Conservation (phyloP, 2,797 vertebrate genomes). For the Alca torda region DNA sequence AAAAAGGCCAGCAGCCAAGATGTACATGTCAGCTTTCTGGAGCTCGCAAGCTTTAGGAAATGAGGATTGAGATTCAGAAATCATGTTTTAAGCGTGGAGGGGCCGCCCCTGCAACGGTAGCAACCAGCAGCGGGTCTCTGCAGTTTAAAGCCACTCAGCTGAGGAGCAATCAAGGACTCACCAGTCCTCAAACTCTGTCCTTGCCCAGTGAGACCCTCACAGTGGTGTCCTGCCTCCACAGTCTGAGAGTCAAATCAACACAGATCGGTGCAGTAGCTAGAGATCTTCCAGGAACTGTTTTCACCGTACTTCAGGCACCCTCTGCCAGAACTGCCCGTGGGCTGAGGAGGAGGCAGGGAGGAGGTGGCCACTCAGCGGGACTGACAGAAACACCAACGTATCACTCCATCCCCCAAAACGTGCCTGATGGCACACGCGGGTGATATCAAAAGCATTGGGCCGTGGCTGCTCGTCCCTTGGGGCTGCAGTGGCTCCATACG, state of each 20-base stretch:
- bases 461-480: fast-evolving
- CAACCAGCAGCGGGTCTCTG: background rate
- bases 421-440: fast-evolving
- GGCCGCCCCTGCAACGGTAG: background rate
- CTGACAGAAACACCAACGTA: background rate
- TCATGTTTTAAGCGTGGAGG: background rate
- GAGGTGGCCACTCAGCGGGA: background rate
- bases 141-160: background rate
- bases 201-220: background rate
- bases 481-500: fast-evolving
- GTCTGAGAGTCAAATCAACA: background rate
- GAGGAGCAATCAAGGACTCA: background rate
- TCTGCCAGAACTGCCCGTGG: background rate
- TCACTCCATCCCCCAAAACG: background rate
- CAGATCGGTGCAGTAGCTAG: background rate
- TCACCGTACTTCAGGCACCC: background rate
- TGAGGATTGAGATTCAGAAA: background rate
- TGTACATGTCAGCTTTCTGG: background rate
- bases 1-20: background rate
- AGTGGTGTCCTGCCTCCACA: background rate
- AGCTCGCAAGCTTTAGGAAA: background rate
- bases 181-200: background rate
- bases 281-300: background rate
- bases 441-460: background rate
- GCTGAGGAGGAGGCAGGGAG: background rate